A percentile compares a stretch with the other conserved stretches of the same genome.
Evolutionary conservation across 2,797 vertebrate species (phyloP).

Genomic region (Picus viridis): DNA sequence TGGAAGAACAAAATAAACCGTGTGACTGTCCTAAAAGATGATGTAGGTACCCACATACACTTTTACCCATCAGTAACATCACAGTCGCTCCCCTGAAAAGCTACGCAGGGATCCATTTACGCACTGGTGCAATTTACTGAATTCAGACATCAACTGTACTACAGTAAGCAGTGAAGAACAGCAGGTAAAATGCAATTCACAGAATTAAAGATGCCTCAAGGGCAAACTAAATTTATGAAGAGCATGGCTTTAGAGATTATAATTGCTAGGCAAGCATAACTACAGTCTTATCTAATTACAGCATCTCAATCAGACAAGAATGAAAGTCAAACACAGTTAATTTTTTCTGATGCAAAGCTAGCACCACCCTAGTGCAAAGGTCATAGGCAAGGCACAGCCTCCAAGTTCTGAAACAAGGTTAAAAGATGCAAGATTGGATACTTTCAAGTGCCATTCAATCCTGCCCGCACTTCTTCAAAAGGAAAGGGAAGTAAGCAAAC

Average conservation of each 20-base stretch:
- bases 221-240: background rate
- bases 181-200: background rate
- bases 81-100: background rate
- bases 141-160: background rate
- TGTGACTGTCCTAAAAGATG: background rate
- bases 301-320: background rate
- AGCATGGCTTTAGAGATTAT: background rate
- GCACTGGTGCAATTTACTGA: background rate
- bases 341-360: background rate
- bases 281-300: background rate
- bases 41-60: background rate
- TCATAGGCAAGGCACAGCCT: background rate
- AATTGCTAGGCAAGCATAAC: background rate
- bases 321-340: background rate
- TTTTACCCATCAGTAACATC: background rate
- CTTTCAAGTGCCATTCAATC: background rate
- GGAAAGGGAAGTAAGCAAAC: background rate
- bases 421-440: background rate
- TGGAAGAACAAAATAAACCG: background rate
- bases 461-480: background rate
- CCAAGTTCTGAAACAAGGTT: background rate
- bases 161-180: fast-evolving
- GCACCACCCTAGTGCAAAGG: background rate
- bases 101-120: background rate
- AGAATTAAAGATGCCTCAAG: background rate